These are phyloP conservation scores for Sinocyclocheilus anophthalmus DNA, from an alignment of 2,113 vertebrate genomes.

Conservation along the genomic window DNA sequence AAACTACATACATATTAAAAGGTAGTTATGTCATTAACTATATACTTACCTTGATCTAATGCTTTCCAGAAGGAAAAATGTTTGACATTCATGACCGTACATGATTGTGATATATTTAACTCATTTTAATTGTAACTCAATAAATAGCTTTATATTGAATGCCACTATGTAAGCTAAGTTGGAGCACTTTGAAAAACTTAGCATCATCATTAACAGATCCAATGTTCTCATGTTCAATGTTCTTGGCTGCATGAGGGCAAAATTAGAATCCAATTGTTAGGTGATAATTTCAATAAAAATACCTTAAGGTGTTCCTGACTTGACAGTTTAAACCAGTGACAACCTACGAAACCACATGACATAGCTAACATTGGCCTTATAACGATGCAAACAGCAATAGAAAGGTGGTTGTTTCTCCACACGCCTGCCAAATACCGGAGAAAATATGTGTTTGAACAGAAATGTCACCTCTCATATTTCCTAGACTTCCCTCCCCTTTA, in stretches of 20 bases:
- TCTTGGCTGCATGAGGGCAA: constrained; percentile 3
- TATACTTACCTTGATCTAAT: neutral
- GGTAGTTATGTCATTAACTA: neutral
- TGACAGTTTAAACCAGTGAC: constrained; percentile 21
- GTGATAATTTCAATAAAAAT: constrained; percentile 10
- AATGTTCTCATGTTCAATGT: neutral
- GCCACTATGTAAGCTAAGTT: too few species aligned
- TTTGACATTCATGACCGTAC: neutral
- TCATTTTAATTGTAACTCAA: neutral
- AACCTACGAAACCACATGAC: constrained; percentile 13
- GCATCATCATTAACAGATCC: neutral
- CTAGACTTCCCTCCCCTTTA: constrained; percentile 50
- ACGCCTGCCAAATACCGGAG: constrained; percentile 87
- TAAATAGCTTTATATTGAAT: neutral
- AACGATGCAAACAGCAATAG: constrained; percentile 46
- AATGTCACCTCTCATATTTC: constrained; percentile 91
- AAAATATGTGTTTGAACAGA: constrained; percentile 88
- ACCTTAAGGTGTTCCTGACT: neutral
- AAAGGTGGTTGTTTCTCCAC: constrained; percentile 74
- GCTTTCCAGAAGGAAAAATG: neutral
- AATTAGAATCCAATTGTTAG: neutral
- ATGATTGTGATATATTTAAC: neutral
- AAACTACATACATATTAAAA: neutral
- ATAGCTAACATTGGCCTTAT: constrained; percentile 22
- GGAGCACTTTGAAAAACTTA: neutral